Evolutionary conservation across 2,113 vertebrate genomes (phyloP).

Genomic region (Mus musculus): GRCm39 chr8:120439501-120440000

Average conservation of each 20-base stretch:
- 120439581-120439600: fast-evolving
- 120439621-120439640: background rate
- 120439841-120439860: too few species aligned
- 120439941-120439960: background rate
- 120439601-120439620: too few species aligned
- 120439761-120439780: fast-evolving
- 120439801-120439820: background rate
- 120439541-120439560: background rate
- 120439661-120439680: background rate
- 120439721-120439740: background rate
- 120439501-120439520: fast-evolving
- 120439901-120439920: too few species aligned
- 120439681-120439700: background rate
- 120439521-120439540: background rate
- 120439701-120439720: fast-evolving
- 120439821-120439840: background rate
- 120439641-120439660: background rate
- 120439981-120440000: background rate
- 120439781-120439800: fast-evolving
- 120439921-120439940: fast-evolving
- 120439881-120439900: too few species aligned
- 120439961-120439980: background rate
- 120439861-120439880: too few species aligned
- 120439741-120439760: background rate
- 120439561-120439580: background rate